Base-by-base conservation (phyloP, 2,113 vertebrate genomes). In the Pteruthius melanotis region DNA sequence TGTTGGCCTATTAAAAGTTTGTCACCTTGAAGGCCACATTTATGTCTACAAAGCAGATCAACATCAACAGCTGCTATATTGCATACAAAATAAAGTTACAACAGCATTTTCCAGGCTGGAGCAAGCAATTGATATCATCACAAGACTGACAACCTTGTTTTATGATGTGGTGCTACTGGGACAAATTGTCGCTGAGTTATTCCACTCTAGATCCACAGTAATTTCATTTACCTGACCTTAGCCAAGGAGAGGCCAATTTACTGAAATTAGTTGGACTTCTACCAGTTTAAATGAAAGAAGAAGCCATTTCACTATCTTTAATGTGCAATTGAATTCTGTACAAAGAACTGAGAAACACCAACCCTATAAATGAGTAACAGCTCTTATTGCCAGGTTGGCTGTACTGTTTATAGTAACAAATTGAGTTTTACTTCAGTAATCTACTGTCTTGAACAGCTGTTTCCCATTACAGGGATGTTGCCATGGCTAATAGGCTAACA, bases 341-440 rank as follows among this genome's bases (percentile, higher is more conserved):
- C 87, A 97, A 97, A 97, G 77, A 97, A 89, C n/a, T 75, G 60
- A 50, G 63, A 50, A 89, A 94, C 49, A 28, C 19, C 89, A 88
- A 26, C 65, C 35, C 23, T 59, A 61, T 47, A 89, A 85, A 83
- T 52, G 85, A 96, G 52, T 94, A 97, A 92, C 82, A 65, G 86
- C 57, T 95, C 83, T 72, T 69, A 89, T 44, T 94, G 89, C 92
- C 94, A 97, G 96, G 94, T 91, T 95, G n/a, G 53, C 92, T 85
- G 76, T 90, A 90, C 95, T 92, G 79, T 95, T 95, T 95, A 69
- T 96, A 97, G 94, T 93, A 96, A 93, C 78, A 88, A 93, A 97
- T 74, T 49, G 15, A 96, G 80, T 93, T 93, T 90, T 92, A 76
- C 81, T 94, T 94, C 88, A 79, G 71, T 64, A 94, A 91, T 76